Conservation (phyloP, 2,888 invertebrate species). For the Cryptocheilus praepositus region DNA sequence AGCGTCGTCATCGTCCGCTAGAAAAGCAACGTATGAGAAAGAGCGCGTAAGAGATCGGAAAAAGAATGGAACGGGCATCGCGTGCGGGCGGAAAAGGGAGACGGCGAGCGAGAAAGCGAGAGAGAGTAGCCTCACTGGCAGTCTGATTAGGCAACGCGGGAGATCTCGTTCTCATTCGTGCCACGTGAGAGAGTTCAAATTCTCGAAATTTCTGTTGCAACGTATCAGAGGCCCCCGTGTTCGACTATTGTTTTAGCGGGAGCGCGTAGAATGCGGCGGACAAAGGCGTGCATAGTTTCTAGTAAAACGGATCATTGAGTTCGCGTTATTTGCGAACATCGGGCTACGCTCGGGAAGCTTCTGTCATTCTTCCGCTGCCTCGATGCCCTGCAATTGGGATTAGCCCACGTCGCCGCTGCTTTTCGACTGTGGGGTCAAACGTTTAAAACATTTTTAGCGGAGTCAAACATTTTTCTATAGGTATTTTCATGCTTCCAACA, state of each 20-base stretch:
- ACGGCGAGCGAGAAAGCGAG: constrained; percentile 1
- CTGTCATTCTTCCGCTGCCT: too few species aligned
- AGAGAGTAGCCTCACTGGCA: constrained; percentile 2
- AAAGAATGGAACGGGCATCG: constrained; percentile 1
- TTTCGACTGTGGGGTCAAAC: too few species aligned
- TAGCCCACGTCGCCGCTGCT: too few species aligned
- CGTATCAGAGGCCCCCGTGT: constrained; percentile 26
- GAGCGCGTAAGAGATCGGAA: constrained; percentile 3
- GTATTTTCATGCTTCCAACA: too few species aligned
- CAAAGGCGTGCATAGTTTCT: neutral
- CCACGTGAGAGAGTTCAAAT: constrained; percentile 25
- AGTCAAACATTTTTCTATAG: too few species aligned
- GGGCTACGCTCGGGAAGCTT: too few species aligned
- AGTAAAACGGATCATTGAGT: too few species aligned
- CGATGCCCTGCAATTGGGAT: too few species aligned
- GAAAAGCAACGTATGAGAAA: neutral
- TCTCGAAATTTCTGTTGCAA: constrained; percentile 44
- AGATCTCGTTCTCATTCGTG: constrained; percentile 50
- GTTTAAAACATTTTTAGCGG: too few species aligned
- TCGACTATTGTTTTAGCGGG: constrained; percentile 29
- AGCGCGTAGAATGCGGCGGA: neutral
- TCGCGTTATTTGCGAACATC: too few species aligned
- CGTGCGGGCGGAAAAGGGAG: neutral
- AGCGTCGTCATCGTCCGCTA: constrained; percentile 3
- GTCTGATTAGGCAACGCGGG: constrained; percentile 41